A percentile compares a stretch with the other conserved stretches of the same genome.
phyloP scores from a whole-genome alignment of 1,140 invertebrate species.

The Acromyrmex charruanus region DNA sequence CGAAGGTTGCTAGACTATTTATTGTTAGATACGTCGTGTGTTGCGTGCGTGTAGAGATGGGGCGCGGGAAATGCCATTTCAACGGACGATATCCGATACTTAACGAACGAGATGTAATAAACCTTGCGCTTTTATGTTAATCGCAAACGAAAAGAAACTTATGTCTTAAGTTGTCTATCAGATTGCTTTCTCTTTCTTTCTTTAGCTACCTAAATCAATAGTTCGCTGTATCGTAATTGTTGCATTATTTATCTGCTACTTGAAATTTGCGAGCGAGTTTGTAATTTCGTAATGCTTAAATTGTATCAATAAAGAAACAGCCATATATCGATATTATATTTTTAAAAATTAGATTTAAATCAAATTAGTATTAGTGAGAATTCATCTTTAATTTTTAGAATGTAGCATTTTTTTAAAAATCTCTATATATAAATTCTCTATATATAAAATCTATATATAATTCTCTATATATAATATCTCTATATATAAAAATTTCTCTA shows the following conservation, averaged over 20 bases:
- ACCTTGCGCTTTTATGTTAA: conserved; percentile 28
- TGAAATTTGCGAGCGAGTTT: background rate
- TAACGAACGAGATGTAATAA: background rate
- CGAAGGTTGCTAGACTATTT: conserved; percentile 67
- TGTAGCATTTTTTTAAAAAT: no score
- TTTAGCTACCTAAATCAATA: background rate
- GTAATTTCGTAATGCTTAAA: background rate
- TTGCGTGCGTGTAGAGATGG: conserved; percentile 10
- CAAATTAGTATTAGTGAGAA: background rate
- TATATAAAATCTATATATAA: no score
- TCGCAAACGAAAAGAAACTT: conserved; percentile 18
- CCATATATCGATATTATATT: background rate
- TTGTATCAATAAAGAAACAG: background rate
- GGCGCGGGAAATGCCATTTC: conserved; percentile 31
- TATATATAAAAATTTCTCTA: no score
- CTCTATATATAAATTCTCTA: no score
- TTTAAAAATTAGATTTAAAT: background rate
- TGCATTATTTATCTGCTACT: background rate
- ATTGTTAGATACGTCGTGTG: conserved; percentile 54
- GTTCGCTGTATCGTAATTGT: background rate
- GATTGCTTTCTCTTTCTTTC: background rate
- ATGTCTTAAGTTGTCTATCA: background rate
- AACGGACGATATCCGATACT: conserved; percentile 9
- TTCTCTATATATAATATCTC: no score
- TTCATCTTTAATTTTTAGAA: background rate